Conservation (phyloP, 2,797 vertebrate species). For the Smutsia temminckii region DNA sequence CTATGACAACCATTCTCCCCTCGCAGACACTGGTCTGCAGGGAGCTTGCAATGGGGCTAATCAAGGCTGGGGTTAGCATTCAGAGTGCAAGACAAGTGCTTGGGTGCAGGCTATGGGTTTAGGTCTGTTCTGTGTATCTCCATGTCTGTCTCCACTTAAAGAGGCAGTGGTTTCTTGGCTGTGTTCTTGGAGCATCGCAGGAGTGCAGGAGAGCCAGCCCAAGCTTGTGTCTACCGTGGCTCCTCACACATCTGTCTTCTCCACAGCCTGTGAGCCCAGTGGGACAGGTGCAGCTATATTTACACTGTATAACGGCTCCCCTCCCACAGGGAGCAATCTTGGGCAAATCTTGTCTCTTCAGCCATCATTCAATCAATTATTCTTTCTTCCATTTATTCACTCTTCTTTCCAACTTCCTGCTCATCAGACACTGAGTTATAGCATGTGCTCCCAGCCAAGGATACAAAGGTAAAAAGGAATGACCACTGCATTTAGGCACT, state of each 20-base stretch:
- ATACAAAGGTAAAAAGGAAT: background rate
- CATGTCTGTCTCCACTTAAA: background rate
- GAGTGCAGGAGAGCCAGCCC: background rate
- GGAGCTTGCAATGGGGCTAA: background rate
- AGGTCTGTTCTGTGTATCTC: background rate
- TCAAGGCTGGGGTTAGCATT: background rate
- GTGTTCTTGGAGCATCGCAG: background rate
- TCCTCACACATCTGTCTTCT: background rate
- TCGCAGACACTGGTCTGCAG: background rate
- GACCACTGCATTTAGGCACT: background rate
- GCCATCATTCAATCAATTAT: slow-evolving; percentile 32
- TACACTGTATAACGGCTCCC: background rate
- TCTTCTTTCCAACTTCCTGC: background rate
- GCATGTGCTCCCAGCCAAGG: background rate
- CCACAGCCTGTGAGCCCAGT: background rate
- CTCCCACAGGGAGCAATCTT: background rate
- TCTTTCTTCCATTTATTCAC: slow-evolving; percentile 7
- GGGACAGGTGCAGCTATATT: background rate
- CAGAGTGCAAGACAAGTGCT: background rate
- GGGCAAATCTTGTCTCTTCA: background rate
- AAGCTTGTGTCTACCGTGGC: background rate
- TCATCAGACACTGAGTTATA: background rate
- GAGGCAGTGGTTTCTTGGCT: background rate
- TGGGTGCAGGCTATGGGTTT: background rate
- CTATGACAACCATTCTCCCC: background rate